These are phyloP conservation scores for Tragelaphus scriptus DNA, from an alignment of 2,113 vertebrate genomes.

Conservation along the genomic window DNA sequence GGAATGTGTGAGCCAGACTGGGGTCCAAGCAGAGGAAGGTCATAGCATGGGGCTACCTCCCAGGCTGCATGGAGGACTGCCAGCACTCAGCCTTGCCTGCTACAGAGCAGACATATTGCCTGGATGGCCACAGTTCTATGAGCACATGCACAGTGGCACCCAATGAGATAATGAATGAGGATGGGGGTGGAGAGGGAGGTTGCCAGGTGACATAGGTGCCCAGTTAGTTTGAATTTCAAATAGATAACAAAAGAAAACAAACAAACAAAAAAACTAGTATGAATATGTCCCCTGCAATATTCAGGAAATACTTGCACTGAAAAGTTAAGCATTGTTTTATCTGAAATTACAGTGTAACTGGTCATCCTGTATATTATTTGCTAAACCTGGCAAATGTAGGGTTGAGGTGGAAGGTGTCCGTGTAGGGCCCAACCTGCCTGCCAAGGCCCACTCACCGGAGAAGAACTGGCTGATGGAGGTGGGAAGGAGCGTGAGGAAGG, in stretches of 20 bases:
- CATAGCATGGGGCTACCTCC: neutral
- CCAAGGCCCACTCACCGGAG: conserved; percentile 85
- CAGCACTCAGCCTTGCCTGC: neutral
- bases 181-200: no score
- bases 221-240: neutral
- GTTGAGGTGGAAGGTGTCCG: neutral
- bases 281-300: neutral
- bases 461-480: conserved; percentile 96
- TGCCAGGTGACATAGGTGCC: neutral
- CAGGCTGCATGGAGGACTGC: neutral
- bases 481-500: conserved; percentile 95
- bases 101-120: neutral
- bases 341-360: neutral
- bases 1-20: neutral
- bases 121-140: neutral
- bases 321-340: neutral
- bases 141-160: neutral
- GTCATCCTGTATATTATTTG: neutral
- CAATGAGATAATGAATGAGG: neutral
- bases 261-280: neutral
- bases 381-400: neutral
- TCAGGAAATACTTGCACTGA: neutral
- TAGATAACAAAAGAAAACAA: neutral
- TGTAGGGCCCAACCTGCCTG: neutral
- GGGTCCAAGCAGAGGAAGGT: neutral